Evolutionary conservation across 2,113 vertebrate genomes (phyloP).

Genomic region (Gavialis gangeticus): DNA sequence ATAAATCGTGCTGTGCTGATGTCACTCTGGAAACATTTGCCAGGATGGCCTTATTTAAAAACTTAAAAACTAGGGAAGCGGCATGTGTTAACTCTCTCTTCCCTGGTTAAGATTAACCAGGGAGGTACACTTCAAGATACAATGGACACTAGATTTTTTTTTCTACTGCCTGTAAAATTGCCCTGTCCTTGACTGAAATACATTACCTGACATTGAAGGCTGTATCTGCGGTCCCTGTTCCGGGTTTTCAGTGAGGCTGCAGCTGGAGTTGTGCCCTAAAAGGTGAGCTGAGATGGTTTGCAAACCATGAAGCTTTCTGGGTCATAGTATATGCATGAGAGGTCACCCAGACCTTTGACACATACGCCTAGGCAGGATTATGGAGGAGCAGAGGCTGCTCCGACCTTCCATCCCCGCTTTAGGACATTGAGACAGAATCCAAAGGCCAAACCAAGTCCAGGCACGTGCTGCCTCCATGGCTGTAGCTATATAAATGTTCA

Average conservation of each 20-base stretch:
- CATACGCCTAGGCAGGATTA: too few relatives aligned
- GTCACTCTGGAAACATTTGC: neutral
- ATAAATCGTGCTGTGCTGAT: slow-evolving; percentile 46
- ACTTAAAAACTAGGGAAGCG: neutral
- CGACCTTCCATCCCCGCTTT: too few relatives aligned
- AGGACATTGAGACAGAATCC: too few relatives aligned
- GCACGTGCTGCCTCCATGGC: too few relatives aligned
- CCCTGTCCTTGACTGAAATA: neutral
- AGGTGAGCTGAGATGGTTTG: neutral
- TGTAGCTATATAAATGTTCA: too few relatives aligned
- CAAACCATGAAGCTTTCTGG: too few relatives aligned
- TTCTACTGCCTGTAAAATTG: neutral
- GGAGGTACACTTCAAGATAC: neutral
- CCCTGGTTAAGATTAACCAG: neutral
- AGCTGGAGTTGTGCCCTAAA: neutral
- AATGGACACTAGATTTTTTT: too few relatives aligned
- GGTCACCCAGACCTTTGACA: too few relatives aligned
- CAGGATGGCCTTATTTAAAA: slow-evolving; percentile 1
- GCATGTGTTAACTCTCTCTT: neutral
- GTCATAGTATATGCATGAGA: too few relatives aligned
- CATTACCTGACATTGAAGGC: neutral
- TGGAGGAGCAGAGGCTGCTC: too few relatives aligned
- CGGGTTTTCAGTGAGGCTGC: neutral
- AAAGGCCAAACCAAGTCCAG: too few relatives aligned
- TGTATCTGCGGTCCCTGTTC: neutral